Evolutionary conservation across 2,888 invertebrate genomes (phyloP).

Genomic region (Leptinotarsa haldemani): DNA sequence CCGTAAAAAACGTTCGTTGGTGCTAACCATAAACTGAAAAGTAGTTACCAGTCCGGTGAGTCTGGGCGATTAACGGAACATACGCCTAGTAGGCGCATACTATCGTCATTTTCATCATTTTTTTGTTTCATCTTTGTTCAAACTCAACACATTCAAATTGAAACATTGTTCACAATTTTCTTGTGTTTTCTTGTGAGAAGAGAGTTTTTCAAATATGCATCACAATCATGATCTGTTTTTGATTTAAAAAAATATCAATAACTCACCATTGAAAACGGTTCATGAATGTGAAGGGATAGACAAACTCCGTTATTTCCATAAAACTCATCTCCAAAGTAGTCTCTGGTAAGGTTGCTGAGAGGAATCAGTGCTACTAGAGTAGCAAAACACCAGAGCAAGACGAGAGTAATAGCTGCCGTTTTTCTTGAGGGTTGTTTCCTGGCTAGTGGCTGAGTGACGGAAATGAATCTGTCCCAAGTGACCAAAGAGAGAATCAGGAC

Average conservation of each 20-base stretch:
- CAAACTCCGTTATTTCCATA: conserved; percentile 74
- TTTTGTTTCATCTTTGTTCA: too few relatives aligned
- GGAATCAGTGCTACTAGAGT: conserved; percentile 67
- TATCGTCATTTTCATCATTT: too few relatives aligned
- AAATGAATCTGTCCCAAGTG: conserved; percentile 73
- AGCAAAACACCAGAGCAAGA: conserved; percentile 68
- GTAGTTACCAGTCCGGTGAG: too few relatives aligned
- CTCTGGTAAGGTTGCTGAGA: conserved; percentile 61
- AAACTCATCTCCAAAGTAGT: conserved; percentile 70
- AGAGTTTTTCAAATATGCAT: neutral
- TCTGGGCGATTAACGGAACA: too few relatives aligned
- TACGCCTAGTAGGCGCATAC: too few relatives aligned
- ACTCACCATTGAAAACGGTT: conserved; percentile 70
- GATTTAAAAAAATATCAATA: neutral
- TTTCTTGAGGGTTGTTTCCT: conserved; percentile 64
- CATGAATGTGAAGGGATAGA: conserved; percentile 71
- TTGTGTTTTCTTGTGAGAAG: too few relatives aligned
- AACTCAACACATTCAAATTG: too few relatives aligned
- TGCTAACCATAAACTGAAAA: too few relatives aligned
- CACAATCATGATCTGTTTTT: neutral
- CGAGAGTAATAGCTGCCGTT: conserved; percentile 67
- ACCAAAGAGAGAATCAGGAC: conserved; percentile 71
- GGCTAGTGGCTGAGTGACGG: conserved; percentile 70
- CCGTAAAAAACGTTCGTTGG: too few relatives aligned
- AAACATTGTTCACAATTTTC: too few relatives aligned